These are phyloP conservation scores for Pecten maximus DNA, from an alignment of 2,888 invertebrate genomes.

Conservation along the genomic window DNA sequence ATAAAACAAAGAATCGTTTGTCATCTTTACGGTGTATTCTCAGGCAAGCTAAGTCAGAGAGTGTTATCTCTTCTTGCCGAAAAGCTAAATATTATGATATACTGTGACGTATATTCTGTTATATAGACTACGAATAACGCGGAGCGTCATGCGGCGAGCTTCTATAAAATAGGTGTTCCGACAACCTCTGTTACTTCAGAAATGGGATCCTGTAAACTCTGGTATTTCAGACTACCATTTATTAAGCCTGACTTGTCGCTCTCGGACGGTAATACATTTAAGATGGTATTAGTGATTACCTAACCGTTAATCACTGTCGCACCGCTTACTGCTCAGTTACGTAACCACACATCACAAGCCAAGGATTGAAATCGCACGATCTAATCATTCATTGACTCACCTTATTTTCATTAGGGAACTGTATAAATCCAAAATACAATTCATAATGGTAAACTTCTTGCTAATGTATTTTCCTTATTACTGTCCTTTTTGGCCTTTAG, in stretches of 20 bases:
- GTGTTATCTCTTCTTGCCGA: background rate
- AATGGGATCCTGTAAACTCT: background rate
- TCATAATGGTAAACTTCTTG: too few relatives aligned
- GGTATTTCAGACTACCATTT: background rate
- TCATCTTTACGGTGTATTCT: background rate
- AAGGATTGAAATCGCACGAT: background rate
- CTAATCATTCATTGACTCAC: background rate
- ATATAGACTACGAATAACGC: background rate
- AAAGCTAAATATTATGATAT: background rate
- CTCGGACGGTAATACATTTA: background rate
- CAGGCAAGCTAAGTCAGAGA: background rate
- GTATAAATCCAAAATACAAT: too few relatives aligned
- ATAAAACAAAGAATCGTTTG: background rate
- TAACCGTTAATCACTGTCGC: background rate
- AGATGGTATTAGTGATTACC: background rate
- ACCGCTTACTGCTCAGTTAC: background rate
- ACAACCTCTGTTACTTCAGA: background rate
- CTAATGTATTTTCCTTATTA: too few relatives aligned
- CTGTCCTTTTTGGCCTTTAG: too few relatives aligned
- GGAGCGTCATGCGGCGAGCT: background rate
- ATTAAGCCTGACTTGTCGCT: background rate
- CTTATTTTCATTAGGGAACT: background rate
- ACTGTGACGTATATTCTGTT: background rate
- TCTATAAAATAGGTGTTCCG: background rate
- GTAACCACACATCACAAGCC: background rate